These are phyloP conservation scores for Drosophila subsilvestris DNA, from an alignment of 2,888 invertebrate species.

Conservation along the genomic window DNA sequence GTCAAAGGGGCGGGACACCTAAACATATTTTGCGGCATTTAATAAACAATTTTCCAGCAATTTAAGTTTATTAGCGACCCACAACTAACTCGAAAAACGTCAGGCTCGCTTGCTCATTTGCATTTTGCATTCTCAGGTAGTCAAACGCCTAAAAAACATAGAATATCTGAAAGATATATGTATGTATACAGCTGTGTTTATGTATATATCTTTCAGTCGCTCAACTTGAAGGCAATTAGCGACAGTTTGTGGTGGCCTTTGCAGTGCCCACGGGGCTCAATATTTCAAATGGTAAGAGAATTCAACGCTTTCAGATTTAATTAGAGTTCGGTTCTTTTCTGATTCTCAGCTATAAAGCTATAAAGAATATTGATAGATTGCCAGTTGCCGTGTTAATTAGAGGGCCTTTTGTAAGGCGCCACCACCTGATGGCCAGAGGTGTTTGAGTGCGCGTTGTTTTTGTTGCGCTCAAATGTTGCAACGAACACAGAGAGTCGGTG, in stretches of 20 bases:
- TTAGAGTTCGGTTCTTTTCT: slow-evolving; percentile 40
- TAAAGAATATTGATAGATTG: slow-evolving; percentile 65
- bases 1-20: slow-evolving; percentile 46
- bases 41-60: slow-evolving; percentile 64
- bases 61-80: slow-evolving; percentile 69
- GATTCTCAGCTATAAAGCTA: slow-evolving; percentile 18
- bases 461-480: slow-evolving; percentile 40
- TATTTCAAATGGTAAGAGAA: slow-evolving; percentile 3
- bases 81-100: slow-evolving; percentile 46
- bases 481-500: slow-evolving; percentile 15
- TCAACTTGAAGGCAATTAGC: slow-evolving; percentile 33
- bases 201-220: slow-evolving; percentile 12
- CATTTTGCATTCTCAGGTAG: slow-evolving; percentile 48
- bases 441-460: too few species aligned
- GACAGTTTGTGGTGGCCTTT: slow-evolving; percentile 24
- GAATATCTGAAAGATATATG: not conserved
- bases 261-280: slow-evolving; percentile 15
- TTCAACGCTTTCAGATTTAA: slow-evolving; percentile 28
- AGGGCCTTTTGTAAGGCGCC: slow-evolving; percentile 51
- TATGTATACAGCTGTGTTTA: not conserved
- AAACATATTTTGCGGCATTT: slow-evolving; percentile 64
- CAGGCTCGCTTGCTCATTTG: slow-evolving; percentile 44
- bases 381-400: slow-evolving; percentile 62
- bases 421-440: slow-evolving; percentile 65
- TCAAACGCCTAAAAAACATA: not conserved